Percentiles rank a stretch among this genome's conserved stretches.
phyloP scores from a whole-genome alignment of 2,888 invertebrate species.

The Heliconius sara region DNA sequence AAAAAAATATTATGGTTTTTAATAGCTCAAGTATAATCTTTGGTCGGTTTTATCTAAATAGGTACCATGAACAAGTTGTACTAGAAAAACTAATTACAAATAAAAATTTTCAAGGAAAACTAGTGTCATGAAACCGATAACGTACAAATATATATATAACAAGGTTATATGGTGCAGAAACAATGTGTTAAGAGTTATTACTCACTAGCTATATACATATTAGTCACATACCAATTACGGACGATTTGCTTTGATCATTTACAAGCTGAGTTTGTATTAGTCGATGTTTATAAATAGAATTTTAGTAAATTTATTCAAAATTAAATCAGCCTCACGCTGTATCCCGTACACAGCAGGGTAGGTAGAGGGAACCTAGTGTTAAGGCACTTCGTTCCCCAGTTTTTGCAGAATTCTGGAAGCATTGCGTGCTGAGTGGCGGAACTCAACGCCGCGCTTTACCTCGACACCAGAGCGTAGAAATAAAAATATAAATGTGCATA shows the following conservation, averaged over 20 bases:
- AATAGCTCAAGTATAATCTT: not conserved
- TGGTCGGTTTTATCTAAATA: not conserved
- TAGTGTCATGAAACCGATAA: constrained; percentile 6
- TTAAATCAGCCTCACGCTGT: too few relatives aligned
- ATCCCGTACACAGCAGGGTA: too few relatives aligned
- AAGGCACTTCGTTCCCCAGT: too few relatives aligned
- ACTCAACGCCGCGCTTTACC: too few relatives aligned
- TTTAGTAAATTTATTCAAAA: not conserved
- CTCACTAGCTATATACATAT: constrained; percentile 23
- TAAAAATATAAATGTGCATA: too few relatives aligned
- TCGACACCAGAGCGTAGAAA: too few relatives aligned
- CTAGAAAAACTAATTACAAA: constrained; percentile 5
- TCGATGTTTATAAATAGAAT: constrained; percentile 16
- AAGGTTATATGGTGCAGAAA: constrained; percentile 24
- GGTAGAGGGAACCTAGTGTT: too few relatives aligned
- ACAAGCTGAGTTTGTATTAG: not conserved
- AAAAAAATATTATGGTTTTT: too few relatives aligned
- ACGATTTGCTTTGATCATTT: not conserved
- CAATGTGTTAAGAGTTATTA: constrained; percentile 27
- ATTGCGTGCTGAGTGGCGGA: too few relatives aligned
- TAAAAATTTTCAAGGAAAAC: constrained; percentile 24
- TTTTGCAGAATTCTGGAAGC: too few relatives aligned
- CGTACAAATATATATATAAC: constrained; percentile 8
- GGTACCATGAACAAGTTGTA: not conserved
- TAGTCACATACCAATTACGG: constrained; percentile 26